Conservation (phyloP, 1,140 invertebrate species). For the Harlomillsia oculata region DNA sequence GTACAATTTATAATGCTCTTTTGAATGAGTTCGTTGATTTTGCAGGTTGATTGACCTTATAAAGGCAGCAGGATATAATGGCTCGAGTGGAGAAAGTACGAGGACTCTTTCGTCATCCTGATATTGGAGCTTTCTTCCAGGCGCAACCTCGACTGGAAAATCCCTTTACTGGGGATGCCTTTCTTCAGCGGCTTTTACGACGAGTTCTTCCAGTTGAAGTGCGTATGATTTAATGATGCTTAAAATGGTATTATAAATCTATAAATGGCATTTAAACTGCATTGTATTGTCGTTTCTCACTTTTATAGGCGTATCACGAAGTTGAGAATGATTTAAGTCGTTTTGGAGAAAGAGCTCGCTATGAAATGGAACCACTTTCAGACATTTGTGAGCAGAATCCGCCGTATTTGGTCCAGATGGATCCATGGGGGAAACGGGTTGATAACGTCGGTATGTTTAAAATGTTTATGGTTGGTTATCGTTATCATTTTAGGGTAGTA, state of each 20-base stretch:
- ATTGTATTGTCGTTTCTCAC: neutral
- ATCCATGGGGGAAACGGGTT: slow-evolving; percentile 50
- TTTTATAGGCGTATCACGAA: slow-evolving; percentile 42
- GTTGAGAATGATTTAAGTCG: slow-evolving; percentile 43
- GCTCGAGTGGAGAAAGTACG: no score
- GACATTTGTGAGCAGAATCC: slow-evolving; percentile 47
- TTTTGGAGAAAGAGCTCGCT: slow-evolving; percentile 31
- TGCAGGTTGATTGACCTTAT: no score
- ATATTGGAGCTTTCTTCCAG: slow-evolving; percentile 33
- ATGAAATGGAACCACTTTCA: slow-evolving; percentile 46
- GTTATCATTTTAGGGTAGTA: neutral
- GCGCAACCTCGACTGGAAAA: slow-evolving; percentile 26
- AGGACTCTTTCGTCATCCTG: slow-evolving; percentile 24
- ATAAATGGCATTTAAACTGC: neutral
- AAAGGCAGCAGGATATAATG: no score
- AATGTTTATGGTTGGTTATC: no score
- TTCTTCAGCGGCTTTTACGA: slow-evolving; percentile 20
- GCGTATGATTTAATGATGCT: neutral
- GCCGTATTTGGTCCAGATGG: slow-evolving; percentile 44
- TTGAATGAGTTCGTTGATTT: no score
- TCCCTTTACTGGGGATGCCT: slow-evolving; percentile 23
- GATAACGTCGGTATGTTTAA: slow-evolving; percentile 42
- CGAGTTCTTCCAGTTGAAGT: slow-evolving; percentile 27
- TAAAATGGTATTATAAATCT: neutral
- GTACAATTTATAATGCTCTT: no score